A percentile compares a stretch with the other conserved stretches of the same genome.
phyloP scores from a whole-genome alignment of 2,888 invertebrate genomes.

The Agrypnus murinus region DNA sequence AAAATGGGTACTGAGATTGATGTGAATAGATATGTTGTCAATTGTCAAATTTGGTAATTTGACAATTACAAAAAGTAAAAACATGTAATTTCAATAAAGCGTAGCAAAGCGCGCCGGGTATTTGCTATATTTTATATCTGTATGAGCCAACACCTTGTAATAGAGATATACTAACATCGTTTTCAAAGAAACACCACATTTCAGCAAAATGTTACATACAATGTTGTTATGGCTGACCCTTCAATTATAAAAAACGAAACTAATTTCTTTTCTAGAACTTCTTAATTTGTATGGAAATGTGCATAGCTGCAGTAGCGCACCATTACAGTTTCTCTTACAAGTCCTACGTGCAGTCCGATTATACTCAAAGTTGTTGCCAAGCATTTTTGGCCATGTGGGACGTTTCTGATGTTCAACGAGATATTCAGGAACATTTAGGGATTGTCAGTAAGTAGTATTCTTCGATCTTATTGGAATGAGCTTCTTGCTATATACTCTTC shows the following conservation, averaged over 20 bases:
- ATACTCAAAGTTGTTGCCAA: conserved; percentile 76
- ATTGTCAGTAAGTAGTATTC: conserved; percentile 81
- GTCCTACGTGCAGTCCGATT: conserved; percentile 79
- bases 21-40: too few species aligned
- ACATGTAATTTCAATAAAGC: too few species aligned
- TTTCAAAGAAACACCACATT: too few species aligned
- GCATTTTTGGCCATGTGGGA: conserved; percentile 96
- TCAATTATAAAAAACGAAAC: conserved; percentile 2
- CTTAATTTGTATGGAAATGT: conserved; percentile 98
- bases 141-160: too few species aligned
- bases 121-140: too few species aligned
- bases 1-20: too few species aligned
- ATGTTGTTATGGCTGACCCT: too few species aligned
- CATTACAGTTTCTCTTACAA: conserved; percentile 97
- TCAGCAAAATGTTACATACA: too few species aligned
- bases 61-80: too few species aligned
- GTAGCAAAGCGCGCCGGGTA: too few species aligned
- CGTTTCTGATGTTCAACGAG: conserved; percentile 94
- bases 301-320: conserved; percentile 95
- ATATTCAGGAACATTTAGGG: conserved; percentile 94
- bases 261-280: conserved; percentile 82
- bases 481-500: not conserved
- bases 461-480: conserved; percentile 2
- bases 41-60: too few species aligned
- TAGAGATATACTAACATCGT: too few species aligned